phyloP scores from a whole-genome alignment of 2,888 invertebrate genomes.

The Diachrysia chrysitis region DNA sequence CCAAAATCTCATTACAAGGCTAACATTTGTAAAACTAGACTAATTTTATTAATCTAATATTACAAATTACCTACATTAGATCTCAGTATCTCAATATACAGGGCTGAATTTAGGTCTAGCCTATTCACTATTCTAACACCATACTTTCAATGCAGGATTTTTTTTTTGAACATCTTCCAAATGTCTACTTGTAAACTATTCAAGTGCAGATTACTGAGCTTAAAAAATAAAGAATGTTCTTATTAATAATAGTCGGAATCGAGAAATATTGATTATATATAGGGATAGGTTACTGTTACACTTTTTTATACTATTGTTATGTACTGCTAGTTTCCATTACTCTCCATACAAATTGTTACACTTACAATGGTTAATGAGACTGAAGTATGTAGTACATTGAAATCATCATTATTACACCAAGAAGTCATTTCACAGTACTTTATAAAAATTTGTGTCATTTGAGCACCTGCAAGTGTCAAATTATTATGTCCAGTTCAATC shows the following conservation, averaged over 20 bases:
- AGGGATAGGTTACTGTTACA: constrained; percentile 40
- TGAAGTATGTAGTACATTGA: background rate
- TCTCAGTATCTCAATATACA: background rate
- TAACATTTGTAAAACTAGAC: background rate
- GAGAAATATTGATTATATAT: constrained; percentile 42
- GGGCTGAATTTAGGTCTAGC: background rate
- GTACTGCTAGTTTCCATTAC: constrained; percentile 16
- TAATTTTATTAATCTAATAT: constrained; percentile 1
- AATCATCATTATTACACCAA: background rate
- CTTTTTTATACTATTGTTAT: constrained; percentile 21
- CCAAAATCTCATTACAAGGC: background rate
- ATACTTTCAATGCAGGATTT: background rate
- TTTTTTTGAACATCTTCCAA: background rate
- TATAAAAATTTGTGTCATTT: constrained; percentile 23
- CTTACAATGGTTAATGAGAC: background rate
- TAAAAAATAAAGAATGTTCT: constrained; percentile 41
- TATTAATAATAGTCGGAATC: constrained; percentile 63
- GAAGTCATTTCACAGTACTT: constrained; percentile 7
- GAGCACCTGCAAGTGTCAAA: constrained; percentile 49
- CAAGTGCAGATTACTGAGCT: constrained; percentile 17
- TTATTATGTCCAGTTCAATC: constrained; percentile 64
- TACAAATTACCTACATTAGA: background rate
- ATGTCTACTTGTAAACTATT: constrained; percentile 10
- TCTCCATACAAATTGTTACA: constrained; percentile 12
- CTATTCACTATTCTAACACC: background rate